A percentile compares a stretch with the other conserved stretches of the same genome.
Conservation (phyloP, 2,797 vertebrate genomes). For the Serranus cabrilla region DNA sequence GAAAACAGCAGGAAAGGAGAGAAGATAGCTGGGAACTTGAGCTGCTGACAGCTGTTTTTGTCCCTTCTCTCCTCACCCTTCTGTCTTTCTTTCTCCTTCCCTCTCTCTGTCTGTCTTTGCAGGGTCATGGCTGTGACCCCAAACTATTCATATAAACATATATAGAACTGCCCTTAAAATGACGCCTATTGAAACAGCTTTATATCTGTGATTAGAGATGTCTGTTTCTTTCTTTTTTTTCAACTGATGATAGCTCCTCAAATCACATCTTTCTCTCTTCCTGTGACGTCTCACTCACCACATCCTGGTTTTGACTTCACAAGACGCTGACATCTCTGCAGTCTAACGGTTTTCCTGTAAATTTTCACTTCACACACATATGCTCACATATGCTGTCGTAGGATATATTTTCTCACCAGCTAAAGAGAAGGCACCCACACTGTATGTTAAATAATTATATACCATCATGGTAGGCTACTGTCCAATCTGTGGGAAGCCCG, state of each 20-base stretch:
- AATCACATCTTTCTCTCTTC: slow-evolving; percentile 71
- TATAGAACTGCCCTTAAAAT: slow-evolving; percentile 6
- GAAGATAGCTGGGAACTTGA: slow-evolving; percentile 71
- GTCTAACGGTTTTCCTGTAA: slow-evolving; percentile 78
- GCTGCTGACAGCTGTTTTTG: slow-evolving; percentile 72
- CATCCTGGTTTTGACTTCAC: slow-evolving; percentile 84
- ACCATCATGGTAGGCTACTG: slow-evolving; percentile 88
- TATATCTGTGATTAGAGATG: slow-evolving; percentile 21
- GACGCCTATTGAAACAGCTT: background rate
- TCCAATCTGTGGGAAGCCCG: slow-evolving; percentile 90
- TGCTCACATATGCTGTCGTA: slow-evolving; percentile 7
- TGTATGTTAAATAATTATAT: slow-evolving; percentile 60
- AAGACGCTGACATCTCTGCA: slow-evolving; percentile 55
- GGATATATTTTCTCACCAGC: slow-evolving; percentile 26
- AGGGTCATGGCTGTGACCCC: slow-evolving; percentile 2
- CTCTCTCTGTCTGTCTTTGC: slow-evolving; percentile 3
- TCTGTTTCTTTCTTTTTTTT: slow-evolving; percentile 14
- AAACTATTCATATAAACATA: slow-evolving; percentile 7
- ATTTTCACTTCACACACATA: slow-evolving; percentile 39
- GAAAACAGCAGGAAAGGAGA: slow-evolving; percentile 75
- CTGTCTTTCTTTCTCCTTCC: slow-evolving; percentile 20
- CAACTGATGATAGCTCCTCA: slow-evolving; percentile 23
- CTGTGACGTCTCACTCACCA: slow-evolving; percentile 82
- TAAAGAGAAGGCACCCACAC: slow-evolving; percentile 20
- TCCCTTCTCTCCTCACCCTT: slow-evolving; percentile 50